Evolutionary conservation across 2,888 invertebrate genomes (phyloP).

Genomic region (Leptogaster cylindrica): DNA sequence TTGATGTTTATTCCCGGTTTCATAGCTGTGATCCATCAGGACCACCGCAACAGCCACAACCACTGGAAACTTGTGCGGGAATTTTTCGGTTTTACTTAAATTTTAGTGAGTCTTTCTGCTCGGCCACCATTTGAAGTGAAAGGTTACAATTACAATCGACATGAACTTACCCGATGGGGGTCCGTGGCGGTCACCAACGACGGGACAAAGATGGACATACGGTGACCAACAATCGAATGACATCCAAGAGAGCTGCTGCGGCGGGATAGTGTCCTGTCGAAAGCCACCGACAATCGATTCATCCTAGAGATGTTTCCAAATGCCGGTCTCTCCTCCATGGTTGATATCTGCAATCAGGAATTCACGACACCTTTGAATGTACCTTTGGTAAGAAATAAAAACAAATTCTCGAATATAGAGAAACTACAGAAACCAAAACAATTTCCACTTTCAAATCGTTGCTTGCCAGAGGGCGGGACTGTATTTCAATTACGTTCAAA

Average conservation of each 20-base stretch:
- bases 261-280: conserved; percentile 64
- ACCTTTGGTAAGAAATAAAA: too few species aligned
- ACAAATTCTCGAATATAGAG: background rate
- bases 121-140: too few species aligned
- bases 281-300: conserved; percentile 63
- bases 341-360: background rate
- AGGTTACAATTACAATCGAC: too few species aligned
- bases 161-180: conserved; percentile 70
- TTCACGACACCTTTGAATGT: too few species aligned
- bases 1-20: too few species aligned
- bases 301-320: conserved; percentile 16
- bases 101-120: too few species aligned
- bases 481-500: conserved; percentile 28
- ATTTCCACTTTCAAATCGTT: background rate
- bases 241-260: conserved; percentile 73
- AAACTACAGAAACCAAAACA: background rate
- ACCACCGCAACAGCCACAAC: too few species aligned
- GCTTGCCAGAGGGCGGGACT: background rate
- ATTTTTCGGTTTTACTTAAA: too few species aligned
- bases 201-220: conserved; percentile 71
- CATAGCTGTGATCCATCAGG: too few species aligned
- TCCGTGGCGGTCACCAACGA: conserved; percentile 62
- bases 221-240: conserved; percentile 69
- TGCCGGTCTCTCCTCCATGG: conserved; percentile 19
- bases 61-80: too few species aligned